phyloP scores from a whole-genome alignment of 2,888 invertebrate species.

The Coronaproctus castanopsis region DNA sequence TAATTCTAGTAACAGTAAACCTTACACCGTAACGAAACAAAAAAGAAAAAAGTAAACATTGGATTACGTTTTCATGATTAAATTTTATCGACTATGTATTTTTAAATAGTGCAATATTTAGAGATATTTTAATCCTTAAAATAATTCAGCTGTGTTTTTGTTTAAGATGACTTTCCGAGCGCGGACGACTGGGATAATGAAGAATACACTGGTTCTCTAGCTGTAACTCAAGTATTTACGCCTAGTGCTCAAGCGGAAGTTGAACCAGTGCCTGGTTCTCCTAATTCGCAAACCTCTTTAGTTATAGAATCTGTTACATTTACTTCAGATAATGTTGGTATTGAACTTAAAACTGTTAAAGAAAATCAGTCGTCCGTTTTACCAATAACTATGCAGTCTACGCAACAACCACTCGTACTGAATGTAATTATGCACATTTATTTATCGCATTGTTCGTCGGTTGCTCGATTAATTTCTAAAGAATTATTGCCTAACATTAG shows the following conservation, averaged over 20 bases:
- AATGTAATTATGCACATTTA: not conserved
- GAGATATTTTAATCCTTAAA: too few relatives aligned
- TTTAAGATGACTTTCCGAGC: constrained; percentile 31
- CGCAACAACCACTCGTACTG: not conserved
- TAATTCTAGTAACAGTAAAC: too few relatives aligned
- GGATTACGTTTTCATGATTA: too few relatives aligned
- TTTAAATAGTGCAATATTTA: too few relatives aligned
- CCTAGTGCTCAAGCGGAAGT: constrained; percentile 26
- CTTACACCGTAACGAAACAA: too few relatives aligned
- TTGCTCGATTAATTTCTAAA: too few relatives aligned
- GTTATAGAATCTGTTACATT: not conserved
- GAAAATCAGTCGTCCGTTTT: not conserved
- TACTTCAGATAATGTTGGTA: not conserved
- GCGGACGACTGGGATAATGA: constrained; percentile 74
- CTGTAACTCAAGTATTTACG: constrained; percentile 83
- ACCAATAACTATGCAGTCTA: not conserved
- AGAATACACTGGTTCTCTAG: constrained; percentile 83
- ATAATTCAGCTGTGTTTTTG: not conserved
- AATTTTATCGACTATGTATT: too few relatives aligned
- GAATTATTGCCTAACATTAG: too few relatives aligned
- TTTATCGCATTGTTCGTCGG: too few relatives aligned
- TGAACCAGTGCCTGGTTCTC: too few relatives aligned
- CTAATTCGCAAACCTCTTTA: too few relatives aligned
- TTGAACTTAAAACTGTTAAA: not conserved
- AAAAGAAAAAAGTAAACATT: too few relatives aligned